Conservation (phyloP, 2,888 invertebrate species). For the Endomychus coccineus region DNA sequence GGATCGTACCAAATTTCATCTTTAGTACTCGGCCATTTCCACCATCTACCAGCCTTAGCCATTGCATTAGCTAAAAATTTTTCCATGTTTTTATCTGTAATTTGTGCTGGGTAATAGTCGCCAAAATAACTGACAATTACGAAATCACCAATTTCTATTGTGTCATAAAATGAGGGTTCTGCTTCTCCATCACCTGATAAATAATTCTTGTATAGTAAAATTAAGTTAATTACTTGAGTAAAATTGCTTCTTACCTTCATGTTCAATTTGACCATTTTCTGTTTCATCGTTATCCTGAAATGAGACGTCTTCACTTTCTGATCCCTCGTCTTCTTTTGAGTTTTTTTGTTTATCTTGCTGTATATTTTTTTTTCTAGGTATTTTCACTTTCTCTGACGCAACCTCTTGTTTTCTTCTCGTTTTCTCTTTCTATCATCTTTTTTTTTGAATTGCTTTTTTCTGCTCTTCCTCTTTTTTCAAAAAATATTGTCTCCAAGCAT, state of each 20-base stretch:
- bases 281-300: conserved; percentile 7
- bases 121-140: conserved; percentile 7
- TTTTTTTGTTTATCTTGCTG: conserved; percentile 3
- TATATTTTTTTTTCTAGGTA: not conserved
- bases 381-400: conserved; percentile 3
- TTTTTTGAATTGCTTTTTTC: conserved; percentile 19
- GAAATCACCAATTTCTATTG: conserved; percentile 10
- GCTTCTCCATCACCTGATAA: conserved; percentile 7
- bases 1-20: not conserved
- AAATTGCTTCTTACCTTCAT: conserved; percentile 7
- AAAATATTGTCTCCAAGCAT: conserved; percentile 21
- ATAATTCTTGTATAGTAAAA: conserved; percentile 5
- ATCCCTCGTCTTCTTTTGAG: conserved; percentile 4
- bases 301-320: conserved; percentile 8
- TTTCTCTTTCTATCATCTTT: conserved; percentile 12
- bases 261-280: conserved; percentile 5
- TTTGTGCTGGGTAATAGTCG: conserved; percentile 6
- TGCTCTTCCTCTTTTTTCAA: conserved; percentile 21
- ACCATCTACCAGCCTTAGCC: conserved; percentile 2
- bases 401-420: conserved; percentile 12
- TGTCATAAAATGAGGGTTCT: conserved; percentile 3
- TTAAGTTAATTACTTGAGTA: conserved; percentile 4
- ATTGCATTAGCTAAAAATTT: conserved; percentile 5
- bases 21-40: conserved; percentile 3
- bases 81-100: conserved; percentile 6